Base-by-base conservation (phyloP, 2,113 vertebrate species). In the Tamias sibiricus region DNA sequence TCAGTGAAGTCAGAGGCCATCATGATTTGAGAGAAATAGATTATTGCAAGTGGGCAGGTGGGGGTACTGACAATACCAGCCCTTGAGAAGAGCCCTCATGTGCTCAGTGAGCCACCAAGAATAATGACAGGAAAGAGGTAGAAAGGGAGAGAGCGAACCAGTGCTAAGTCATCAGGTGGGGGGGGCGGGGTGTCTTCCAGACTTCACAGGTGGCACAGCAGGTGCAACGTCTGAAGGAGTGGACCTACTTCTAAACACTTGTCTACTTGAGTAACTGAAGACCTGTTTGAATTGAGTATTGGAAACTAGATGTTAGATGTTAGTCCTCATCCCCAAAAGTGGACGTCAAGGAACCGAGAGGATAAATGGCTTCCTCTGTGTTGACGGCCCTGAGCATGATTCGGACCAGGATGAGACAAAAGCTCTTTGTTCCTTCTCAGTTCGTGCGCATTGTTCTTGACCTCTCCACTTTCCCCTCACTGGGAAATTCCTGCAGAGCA, bases 261-360 rank as follows among this genome's bases (percentile, higher is more conserved):
- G 26, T 86, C 90, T 52, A 79, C 68, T 69, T 12, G 68, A 49
- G 35, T 49, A n/a, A 72, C n/a, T 75, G 28, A 42, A 95, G 30
- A 74, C n/a, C 57, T 93, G 20, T 79, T 69, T 90, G 40, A 95
- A 79, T n/a, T 47, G 14, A 79, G 76, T 75, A 26, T 71, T 95
- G 74, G 64, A 59, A 85, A 52, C 59, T 77, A 71, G 49, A 62
- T 62, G 68, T 86, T 93, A 68, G 57, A 81, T 66, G 75, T 37
- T 74, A n/a, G 59, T 28, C 54, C 75, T 66, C 8, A 83, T 35
- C 30, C 77, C 80, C 37, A 49, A 79, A 40, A 86, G 35, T 79
- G 8, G 20, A 30, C 24, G 54, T 62, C 22, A 37, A 81, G 30
- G 49, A 42, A 44, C 32, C 49, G 75, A 42, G 42, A 42, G 9